phyloP scores from a whole-genome alignment of 2,797 vertebrate genomes.

The Xenops minutus region DNA sequence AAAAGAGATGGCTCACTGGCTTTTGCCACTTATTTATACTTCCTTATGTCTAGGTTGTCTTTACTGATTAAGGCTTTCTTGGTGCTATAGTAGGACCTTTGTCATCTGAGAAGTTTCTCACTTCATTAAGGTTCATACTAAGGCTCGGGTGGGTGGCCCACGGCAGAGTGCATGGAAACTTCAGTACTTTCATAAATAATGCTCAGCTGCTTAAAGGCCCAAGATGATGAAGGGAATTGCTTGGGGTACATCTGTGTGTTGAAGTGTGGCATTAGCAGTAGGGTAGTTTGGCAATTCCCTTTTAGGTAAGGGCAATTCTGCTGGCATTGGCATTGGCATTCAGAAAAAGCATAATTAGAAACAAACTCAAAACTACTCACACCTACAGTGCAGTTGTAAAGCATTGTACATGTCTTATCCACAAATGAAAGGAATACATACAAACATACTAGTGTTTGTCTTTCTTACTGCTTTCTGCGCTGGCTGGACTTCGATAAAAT shows the following conservation, averaged over 20 bases:
- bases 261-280: background rate
- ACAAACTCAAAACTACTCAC: background rate
- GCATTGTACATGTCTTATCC: background rate
- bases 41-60: background rate
- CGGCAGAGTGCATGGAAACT: background rate
- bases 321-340: background rate
- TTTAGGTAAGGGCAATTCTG: background rate
- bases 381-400: background rate
- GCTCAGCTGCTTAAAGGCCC: background rate
- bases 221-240: background rate
- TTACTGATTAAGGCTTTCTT: background rate
- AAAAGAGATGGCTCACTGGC: slow-evolving; percentile 58
- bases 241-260: background rate
- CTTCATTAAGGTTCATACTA: background rate
- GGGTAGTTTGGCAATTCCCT: background rate
- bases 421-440: background rate
- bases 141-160: background rate
- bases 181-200: background rate
- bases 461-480: background rate
- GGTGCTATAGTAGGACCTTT: background rate
- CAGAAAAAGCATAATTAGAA: background rate
- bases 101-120: background rate
- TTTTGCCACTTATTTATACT: background rate
- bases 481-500: background rate
- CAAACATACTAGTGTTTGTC: background rate